Evolutionary conservation across 2,113 vertebrate genomes (phyloP), one percentile per base, ranked within the genome.

Genomic region (Dryoscopus gambensis): DNA sequence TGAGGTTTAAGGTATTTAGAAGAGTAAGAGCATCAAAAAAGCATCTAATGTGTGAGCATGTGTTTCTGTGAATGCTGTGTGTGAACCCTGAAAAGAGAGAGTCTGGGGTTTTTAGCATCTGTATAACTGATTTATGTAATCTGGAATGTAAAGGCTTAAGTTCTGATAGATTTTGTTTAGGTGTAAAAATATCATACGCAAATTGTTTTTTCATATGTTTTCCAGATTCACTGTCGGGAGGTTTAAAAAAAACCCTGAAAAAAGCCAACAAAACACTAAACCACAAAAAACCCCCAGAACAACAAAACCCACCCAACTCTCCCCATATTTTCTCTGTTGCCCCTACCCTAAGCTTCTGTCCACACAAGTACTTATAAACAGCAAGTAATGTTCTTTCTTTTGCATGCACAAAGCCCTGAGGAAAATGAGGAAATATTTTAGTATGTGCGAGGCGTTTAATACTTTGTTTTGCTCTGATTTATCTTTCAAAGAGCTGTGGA

Each of bases 311-410:
- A 37, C 52, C 33, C 44, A 30, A 6, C 0, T 80, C 16, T 39
- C 23, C 18, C 13, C 1, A 0, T 46, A 30, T 74, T 77, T 90
- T 55, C 56, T 65, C 25, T 69, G 19, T 69, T 91, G 42, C 78
- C 62, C 46, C 23, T 62, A 15, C 53, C 27, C 42, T 70, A 67
- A 88, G n/a, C 42, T 96, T 73, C 81, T 84, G 84, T 94, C 65
- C 75, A 73, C 64, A 65, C 53, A 84, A 87, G 71, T 90, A 81
- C 79, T 93, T 95, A 64, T 89, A 94, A 93, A 90, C 69, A 92
- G 67, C 79, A 93, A 90, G 37, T 63, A 91, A 52, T 57, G 65
- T 56, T 57, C 28, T 78, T 95, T 83, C 70, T 93, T 92, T 87
- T 83, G 80, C 76, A 13, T 81, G 37, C 47, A 53, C 52, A 86